phyloP scores from a whole-genome alignment of 2,797 vertebrate species.

The Chaunax sp. region DNA sequence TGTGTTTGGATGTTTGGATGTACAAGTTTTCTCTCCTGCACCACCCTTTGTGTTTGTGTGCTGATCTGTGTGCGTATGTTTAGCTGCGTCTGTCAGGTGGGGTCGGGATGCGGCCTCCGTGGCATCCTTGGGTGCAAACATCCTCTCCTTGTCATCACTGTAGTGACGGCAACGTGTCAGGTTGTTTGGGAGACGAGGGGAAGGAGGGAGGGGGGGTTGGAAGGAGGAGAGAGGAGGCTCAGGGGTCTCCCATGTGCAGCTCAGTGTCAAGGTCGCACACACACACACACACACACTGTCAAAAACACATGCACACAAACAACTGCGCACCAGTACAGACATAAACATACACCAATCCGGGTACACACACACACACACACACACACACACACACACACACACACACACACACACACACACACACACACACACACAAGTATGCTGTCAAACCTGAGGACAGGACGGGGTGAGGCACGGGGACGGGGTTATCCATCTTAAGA shows the following conservation, averaged over 20 bases:
- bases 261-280: slow-evolving; percentile 81
- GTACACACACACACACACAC: slow-evolving; percentile 51
- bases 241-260: slow-evolving; percentile 77
- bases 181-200: slow-evolving; percentile 76
- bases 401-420: slow-evolving; percentile 52
- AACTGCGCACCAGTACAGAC: slow-evolving; percentile 36
- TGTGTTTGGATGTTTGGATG: neutral
- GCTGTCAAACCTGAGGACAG: slow-evolving; percentile 83
- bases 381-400: slow-evolving; percentile 61
- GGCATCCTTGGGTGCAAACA: slow-evolving; percentile 76
- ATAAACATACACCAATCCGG: slow-evolving; percentile 37
- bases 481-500: slow-evolving; percentile 81
- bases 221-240: slow-evolving; percentile 53
- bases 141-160: slow-evolving; percentile 67
- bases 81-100: slow-evolving; percentile 79
- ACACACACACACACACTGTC: slow-evolving; percentile 51
- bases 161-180: slow-evolving; percentile 82
- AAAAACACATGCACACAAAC: slow-evolving; percentile 66
- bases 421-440: slow-evolving; percentile 64
- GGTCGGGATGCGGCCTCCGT: slow-evolving; percentile 79
- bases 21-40: slow-evolving; percentile 34
- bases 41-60: slow-evolving; percentile 24
- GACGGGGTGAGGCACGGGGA: slow-evolving; percentile 73
- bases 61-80: slow-evolving; percentile 45
- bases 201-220: slow-evolving; percentile 23